Base-by-base conservation (phyloP, 2,113 vertebrate species). In the Zeus faber region DNA sequence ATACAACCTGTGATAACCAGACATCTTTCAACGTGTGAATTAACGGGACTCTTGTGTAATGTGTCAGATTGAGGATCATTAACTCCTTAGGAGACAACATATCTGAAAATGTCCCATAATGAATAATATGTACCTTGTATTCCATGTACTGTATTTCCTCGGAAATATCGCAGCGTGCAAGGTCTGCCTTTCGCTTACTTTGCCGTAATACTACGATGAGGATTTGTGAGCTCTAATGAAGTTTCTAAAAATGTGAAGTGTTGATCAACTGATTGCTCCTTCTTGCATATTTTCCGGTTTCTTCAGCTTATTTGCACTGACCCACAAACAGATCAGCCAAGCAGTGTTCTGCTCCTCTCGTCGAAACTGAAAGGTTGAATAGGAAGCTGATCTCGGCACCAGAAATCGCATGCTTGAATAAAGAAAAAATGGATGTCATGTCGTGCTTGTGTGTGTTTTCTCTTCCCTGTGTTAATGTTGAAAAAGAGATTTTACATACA, bases 381-480 rank as follows among this genome's bases (percentile, higher is more conserved):
- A 18, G 47, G 44, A 53, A 74, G 83, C 75, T 86, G 86, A 90
- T 89, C 92, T 91, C 86, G 89, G 91, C 91, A 93, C 90, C 88
- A 92, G 89, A 91, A 89, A 90, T 89, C 94, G 95, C 95, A 96
- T 98, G 95, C 92, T 90, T 88, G 82, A 92, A 94, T 94, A 89
- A 97, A 87, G 17, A 86, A 91, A 92, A 88, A 85, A 67, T 49
- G 67, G 69, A 77, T 63, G 56, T 14, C 33, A 37, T 4, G 33
- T 14, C 33, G n/a, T 37, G 33, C 10, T 37, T 11, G 33, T 37
- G 33, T 14, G n/a, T 9, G 13, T 37, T 14, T 5, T 37, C 27
- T n/a, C 33, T 37, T 37, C 6, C n/a, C n/a, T n/a, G n/a, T n/a
- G n/a, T n/a, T n/a, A n/a, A n/a, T n/a, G n/a, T n/a, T n/a, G n/a